phyloP scores from a whole-genome alignment of 2,113 vertebrate genomes.

The Mystacornis crossleyi region DNA sequence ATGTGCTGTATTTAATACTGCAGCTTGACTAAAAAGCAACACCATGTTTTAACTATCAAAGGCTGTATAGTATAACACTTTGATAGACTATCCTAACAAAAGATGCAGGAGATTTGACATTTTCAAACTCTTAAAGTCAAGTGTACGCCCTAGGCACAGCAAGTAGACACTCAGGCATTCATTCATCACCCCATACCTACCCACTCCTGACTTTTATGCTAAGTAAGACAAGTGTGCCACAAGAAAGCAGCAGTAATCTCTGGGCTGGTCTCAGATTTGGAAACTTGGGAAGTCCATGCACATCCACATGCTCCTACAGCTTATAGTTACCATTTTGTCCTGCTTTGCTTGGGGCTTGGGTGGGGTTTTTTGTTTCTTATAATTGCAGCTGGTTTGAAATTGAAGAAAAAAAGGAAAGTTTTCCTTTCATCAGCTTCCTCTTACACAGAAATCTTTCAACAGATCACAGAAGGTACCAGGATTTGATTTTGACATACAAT shows the following conservation, averaged over 20 bases:
- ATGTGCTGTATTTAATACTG: background rate
- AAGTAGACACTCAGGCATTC: background rate
- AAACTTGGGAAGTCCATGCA: background rate
- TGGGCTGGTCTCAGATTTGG: background rate
- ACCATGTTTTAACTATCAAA: background rate
- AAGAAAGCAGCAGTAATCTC: background rate
- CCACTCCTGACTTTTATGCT: background rate
- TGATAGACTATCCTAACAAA: background rate
- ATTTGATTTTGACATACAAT: background rate
- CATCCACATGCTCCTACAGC: background rate
- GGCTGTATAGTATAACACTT: background rate
- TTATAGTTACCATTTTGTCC: background rate
- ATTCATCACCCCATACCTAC: background rate
- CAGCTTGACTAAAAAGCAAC: background rate
- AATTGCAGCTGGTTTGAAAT: background rate
- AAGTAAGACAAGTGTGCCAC: background rate
- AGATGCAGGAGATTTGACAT: background rate
- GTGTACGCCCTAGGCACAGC: background rate
- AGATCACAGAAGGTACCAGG: background rate
- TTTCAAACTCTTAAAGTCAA: background rate
- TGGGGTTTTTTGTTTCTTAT: background rate
- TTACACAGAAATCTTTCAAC: background rate
- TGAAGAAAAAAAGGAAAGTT: background rate
- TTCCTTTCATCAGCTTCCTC: background rate
- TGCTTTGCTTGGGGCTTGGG: background rate